Conservation (phyloP, 2,888 invertebrate species). For the Drosophila mimetica region DNA sequence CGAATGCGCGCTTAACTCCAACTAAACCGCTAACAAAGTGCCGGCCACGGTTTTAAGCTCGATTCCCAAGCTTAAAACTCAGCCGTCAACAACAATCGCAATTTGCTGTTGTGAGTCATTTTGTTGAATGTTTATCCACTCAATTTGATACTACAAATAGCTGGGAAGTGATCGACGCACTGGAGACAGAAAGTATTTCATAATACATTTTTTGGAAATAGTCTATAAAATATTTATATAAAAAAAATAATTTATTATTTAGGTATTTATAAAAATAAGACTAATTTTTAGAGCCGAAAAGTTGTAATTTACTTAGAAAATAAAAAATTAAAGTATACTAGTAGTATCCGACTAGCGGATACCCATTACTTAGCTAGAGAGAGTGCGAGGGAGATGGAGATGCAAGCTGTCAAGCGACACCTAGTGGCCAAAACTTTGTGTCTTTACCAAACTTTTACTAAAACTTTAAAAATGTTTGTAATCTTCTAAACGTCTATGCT, state of each 20-base stretch:
- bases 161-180: background rate
- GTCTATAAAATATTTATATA: background rate
- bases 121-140: conserved; percentile 49
- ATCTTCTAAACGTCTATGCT: too few species aligned
- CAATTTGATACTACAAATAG: conserved; percentile 6
- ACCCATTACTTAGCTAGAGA: too few species aligned
- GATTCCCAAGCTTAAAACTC: conserved; percentile 42
- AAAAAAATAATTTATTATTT: background rate
- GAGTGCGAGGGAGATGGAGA: too few species aligned
- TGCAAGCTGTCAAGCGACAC: too few species aligned
- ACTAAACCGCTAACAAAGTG: conserved; percentile 61
- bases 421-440: too few species aligned
- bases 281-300: too few species aligned
- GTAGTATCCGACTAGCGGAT: too few species aligned
- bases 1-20: conserved; percentile 50
- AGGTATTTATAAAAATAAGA: too few species aligned
- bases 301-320: too few species aligned
- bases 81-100: conserved; percentile 1
- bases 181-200: background rate
- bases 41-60: conserved; percentile 70
- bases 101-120: conserved; percentile 4
- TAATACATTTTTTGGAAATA: background rate
- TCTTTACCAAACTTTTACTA: too few species aligned
- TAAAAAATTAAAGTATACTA: too few species aligned
- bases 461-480: too few species aligned